phyloP scores from a whole-genome alignment of 2,888 invertebrate genomes.

The Ornithoptera priamus region DNA sequence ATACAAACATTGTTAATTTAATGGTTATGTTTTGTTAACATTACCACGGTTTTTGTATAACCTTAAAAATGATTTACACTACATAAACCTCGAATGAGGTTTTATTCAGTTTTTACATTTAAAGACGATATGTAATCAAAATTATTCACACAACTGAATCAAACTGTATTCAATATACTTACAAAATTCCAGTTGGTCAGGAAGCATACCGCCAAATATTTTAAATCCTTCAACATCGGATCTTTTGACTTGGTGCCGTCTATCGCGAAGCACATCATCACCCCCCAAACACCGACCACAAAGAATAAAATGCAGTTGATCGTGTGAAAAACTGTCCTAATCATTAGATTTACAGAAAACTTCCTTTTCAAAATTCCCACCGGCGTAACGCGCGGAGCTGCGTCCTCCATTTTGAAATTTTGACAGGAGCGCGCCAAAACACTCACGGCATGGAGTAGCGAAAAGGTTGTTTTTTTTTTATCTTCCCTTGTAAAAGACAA shows the following conservation, averaged over 20 bases:
- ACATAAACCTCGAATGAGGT: too few relatives aligned
- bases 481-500: slow-evolving; percentile 8
- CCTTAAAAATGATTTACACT: too few relatives aligned
- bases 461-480: not conserved
- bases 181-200: slow-evolving; percentile 58
- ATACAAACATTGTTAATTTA: too few relatives aligned
- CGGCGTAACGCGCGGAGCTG: not conserved
- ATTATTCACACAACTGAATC: too few relatives aligned
- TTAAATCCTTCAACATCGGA: slow-evolving; percentile 38
- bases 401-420: slow-evolving; percentile 34
- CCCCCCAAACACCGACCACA: slow-evolving; percentile 25
- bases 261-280: slow-evolving; percentile 35
- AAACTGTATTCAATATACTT: slow-evolving; percentile 36
- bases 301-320: slow-evolving; percentile 30
- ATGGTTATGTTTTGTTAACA: too few relatives aligned
- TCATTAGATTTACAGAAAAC: slow-evolving; percentile 28
- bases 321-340: slow-evolving; percentile 35
- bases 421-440: not conserved
- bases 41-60: too few relatives aligned
- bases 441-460: not conserved
- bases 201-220: slow-evolving; percentile 42
- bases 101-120: too few relatives aligned
- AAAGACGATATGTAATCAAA: too few relatives aligned
- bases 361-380: slow-evolving; percentile 19
- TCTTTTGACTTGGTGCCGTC: slow-evolving; percentile 35